Conservation (phyloP, 2,888 invertebrate species). For the Poecilus cupreus region DNA sequence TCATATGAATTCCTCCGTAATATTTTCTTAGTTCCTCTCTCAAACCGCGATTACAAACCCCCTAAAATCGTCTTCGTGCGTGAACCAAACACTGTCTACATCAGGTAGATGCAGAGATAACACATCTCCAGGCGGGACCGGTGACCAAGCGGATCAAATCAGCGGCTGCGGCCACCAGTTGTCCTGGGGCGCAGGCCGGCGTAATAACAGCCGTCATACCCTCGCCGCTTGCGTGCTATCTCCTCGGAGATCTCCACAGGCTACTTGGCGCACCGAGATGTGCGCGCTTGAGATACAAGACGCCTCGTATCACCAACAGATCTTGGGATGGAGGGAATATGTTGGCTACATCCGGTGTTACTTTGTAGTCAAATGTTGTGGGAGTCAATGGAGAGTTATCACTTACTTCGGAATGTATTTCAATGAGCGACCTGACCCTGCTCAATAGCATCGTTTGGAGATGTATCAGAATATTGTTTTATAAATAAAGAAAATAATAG, state of each 20-base stretch:
- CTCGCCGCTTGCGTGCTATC: conserved; percentile 31
- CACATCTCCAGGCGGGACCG: conserved; percentile 3
- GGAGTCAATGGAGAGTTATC: too few species aligned
- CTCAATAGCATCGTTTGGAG: too few species aligned
- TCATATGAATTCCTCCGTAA: too few species aligned
- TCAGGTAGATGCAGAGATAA: not conserved
- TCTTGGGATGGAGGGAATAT: not conserved
- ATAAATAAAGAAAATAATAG: too few species aligned
- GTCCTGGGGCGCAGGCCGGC: conserved; percentile 40
- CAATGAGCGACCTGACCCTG: too few species aligned
- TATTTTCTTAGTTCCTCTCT: too few species aligned
- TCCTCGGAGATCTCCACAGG: conserved; percentile 25
- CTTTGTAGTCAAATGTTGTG: not conserved
- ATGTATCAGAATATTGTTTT: too few species aligned
- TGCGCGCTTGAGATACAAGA: not conserved
- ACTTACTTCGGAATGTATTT: too few species aligned
- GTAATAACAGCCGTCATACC: conserved; percentile 30
- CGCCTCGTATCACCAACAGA: not conserved
- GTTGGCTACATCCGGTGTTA: not conserved
- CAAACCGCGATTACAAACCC: too few species aligned
- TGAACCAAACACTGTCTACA: not conserved
- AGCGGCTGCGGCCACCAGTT: conserved; percentile 22
- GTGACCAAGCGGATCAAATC: not conserved
- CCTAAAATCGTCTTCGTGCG: too few species aligned
- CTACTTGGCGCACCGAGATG: not conserved